Evolutionary conservation across 1,140 invertebrate species (phyloP), one percentile per base, ranked within the genome.

Genomic region (Bombus ignitus): DNA sequence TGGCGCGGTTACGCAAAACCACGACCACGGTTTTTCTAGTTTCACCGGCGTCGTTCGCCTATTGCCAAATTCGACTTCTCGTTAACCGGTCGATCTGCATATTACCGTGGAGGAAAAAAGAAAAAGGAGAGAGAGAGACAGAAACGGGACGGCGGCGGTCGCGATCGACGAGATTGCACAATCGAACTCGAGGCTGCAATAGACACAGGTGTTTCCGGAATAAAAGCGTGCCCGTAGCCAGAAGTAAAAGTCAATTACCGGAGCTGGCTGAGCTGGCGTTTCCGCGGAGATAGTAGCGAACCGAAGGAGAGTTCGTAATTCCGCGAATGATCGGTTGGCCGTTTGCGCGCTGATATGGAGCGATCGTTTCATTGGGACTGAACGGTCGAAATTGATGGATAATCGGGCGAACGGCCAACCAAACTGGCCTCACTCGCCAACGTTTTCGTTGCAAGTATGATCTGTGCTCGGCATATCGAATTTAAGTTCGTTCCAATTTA

Each of bases 41-140:
- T 59, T 22, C 65, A 10, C 32, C 65, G 81, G 47, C 44, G 57
- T 42, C 76, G 57, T 35, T 83, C 75, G 73, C 32, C 37, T 62
- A 57, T 75, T 71, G 79, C 83, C 88, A 86, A 88, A 89, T 89
- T 89, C 78, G 75, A 89, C 62, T 70, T 32, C 88, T 89, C 71
- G 83, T 89, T 89, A 86, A 78, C 66, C 79, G 62, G n/a, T 66
- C 82, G 87, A 89, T 82, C 87, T 79, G 79, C 82, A 72, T 88
- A 74, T 82, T 72, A 37, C 35, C 62, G 53, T n/a, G n/a, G 62
- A 37, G 18, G 42, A 80, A 65, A 12, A 8, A 59, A 32, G 28
- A 3, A 32, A 25, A n/a, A 8, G 25, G 15, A n/a, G 18, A 39
- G 28, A 13, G 44, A 57, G 77, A 57, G 8, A 22, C 8, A 65